Conservation (phyloP, 2,113 vertebrate genomes). For the Saccopteryx bilineata region DNA sequence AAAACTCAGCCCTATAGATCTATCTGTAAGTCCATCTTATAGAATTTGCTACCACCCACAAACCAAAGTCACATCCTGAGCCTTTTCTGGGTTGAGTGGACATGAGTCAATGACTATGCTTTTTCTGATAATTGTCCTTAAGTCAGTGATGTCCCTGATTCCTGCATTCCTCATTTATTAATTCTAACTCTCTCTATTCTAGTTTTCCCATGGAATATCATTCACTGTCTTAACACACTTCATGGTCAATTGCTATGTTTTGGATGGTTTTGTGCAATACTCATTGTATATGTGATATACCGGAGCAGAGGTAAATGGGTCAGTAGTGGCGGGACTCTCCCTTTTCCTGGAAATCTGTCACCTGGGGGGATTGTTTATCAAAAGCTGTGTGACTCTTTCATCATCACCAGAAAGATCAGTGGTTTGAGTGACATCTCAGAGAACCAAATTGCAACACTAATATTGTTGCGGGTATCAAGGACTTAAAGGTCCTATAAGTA, state of each 20-base stretch:
- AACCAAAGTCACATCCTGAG: background rate
- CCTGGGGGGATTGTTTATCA: background rate
- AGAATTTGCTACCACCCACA: background rate
- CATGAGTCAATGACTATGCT: background rate
- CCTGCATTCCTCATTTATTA: background rate
- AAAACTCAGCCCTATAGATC: background rate
- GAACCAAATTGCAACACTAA: background rate
- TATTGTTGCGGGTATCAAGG: background rate
- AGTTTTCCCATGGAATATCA: accelerated
- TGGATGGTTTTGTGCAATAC: accelerated
- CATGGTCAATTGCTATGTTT: accelerated
- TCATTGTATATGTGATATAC: accelerated
- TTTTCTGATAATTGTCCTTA: background rate
- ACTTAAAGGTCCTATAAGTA: background rate
- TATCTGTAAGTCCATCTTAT: background rate
- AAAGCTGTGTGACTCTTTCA: background rate
- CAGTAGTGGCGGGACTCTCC: background rate
- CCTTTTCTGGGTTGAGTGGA: background rate
- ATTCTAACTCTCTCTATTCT: background rate
- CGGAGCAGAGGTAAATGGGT: background rate
- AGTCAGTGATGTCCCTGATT: background rate
- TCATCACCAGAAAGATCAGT: background rate
- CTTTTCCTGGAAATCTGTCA: background rate
- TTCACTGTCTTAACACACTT: accelerated
- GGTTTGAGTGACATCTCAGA: background rate